Conservation (phyloP, 1,140 invertebrate genomes). For the Anadara kagoshimensis region DNA sequence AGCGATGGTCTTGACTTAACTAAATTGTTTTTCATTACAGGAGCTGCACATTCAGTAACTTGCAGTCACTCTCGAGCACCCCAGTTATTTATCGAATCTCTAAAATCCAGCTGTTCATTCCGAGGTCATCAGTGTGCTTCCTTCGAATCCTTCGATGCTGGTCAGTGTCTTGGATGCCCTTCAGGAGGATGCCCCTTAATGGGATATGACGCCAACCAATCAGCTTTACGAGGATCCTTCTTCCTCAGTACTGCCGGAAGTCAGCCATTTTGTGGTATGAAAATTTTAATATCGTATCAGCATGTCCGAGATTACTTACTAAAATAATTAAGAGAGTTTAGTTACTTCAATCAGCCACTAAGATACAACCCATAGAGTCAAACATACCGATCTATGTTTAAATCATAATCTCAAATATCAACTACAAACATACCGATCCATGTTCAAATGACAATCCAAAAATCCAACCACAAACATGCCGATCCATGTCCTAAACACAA, state of each 20-base stretch:
- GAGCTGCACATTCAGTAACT: conserved; percentile 75
- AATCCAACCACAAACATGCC: no score
- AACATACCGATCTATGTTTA: no score
- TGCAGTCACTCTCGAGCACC: conserved; percentile 90
- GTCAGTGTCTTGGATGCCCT: conserved; percentile 87
- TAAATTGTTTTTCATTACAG: no score
- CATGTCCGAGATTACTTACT: no score
- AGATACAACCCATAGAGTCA: no score
- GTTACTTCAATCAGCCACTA: no score
- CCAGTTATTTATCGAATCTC: conserved; percentile 89
- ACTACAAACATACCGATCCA: no score
- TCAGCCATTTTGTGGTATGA: conserved; percentile 53
- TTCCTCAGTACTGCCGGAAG: conserved; percentile 53
- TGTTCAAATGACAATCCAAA: no score
- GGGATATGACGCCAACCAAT: conserved; percentile 89
- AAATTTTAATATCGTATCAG: background rate
- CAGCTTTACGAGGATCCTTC: conserved; percentile 61
- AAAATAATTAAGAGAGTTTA: no score
- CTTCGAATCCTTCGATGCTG: conserved; percentile 81
- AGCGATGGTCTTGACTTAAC: no score
- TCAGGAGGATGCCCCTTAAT: conserved; percentile 86
- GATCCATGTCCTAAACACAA: no score
- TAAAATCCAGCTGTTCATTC: conserved; percentile 83
- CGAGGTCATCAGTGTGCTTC: conserved; percentile 78
- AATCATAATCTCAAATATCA: no score